These are phyloP conservation scores for Nomada goodeniana DNA, from an alignment of 2,888 invertebrate species.

Conservation along the genomic window DNA sequence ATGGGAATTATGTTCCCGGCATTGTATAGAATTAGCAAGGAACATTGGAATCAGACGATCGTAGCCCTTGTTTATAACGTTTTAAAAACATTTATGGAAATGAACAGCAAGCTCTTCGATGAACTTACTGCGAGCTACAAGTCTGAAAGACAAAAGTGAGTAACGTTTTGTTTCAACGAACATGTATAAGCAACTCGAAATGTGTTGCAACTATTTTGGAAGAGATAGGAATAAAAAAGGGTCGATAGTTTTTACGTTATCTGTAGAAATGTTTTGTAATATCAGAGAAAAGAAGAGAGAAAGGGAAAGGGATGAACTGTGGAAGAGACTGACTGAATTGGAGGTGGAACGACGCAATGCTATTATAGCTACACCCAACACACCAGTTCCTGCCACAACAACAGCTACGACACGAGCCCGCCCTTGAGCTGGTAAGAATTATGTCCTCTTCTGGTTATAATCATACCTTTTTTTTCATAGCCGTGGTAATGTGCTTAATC, in stretches of 20 bases:
- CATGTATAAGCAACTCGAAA: not conserved
- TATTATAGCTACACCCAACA: conserved; percentile 77
- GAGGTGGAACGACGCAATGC: conserved; percentile 87
- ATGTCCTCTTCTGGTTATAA: not conserved
- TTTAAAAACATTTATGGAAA: conserved; percentile 99
- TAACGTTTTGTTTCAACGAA: conserved; percentile 63
- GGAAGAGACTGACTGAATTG: conserved; percentile 97
- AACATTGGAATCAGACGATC: conserved; percentile 99
- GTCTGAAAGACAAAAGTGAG: conserved; percentile 99
- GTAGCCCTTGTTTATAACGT: conserved; percentile 99
- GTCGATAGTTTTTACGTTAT: conserved; percentile 10
- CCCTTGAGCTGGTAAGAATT: conserved; percentile 82
- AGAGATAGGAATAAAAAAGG: not conserved
- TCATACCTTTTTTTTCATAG: not conserved
- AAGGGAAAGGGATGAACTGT: conserved; percentile 98
- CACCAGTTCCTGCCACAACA: conserved; percentile 82
- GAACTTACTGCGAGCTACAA: conserved; percentile 99
- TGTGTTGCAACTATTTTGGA: not conserved
- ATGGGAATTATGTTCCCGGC: conserved; percentile 99
- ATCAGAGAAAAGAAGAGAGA: conserved; percentile 96
- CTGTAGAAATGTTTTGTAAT: conserved; percentile 55
- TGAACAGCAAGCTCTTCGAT: conserved; percentile 99
- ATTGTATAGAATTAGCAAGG: conserved; percentile 99
- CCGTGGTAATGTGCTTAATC: not conserved
- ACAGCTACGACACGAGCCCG: conserved; percentile 82